phyloP scores from a whole-genome alignment of 2,797 vertebrate species.

The Catharus ustulatus region DNA sequence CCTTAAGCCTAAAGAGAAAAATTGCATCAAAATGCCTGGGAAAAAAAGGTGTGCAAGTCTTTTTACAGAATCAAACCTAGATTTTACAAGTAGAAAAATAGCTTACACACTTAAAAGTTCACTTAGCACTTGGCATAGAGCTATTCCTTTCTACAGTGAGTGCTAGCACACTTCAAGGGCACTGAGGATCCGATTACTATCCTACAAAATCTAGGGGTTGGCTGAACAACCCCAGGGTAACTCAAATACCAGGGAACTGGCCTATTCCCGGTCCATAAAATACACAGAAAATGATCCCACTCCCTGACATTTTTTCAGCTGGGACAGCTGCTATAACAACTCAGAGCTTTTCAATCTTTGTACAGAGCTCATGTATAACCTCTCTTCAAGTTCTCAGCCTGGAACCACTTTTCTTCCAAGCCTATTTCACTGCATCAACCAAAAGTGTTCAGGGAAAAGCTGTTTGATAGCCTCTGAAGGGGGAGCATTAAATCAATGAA shows the following conservation, averaged over 20 bases:
- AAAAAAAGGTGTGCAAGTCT: constrained; percentile 40
- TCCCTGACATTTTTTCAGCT: constrained; percentile 76
- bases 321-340: constrained; percentile 76
- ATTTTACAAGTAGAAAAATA: constrained; percentile 69
- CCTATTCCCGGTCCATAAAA: constrained; percentile 73
- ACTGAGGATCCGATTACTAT: constrained; percentile 72
- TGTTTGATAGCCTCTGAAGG: background rate
- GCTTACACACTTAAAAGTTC: constrained; percentile 63
- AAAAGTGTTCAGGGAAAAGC: background rate
- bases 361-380: constrained; percentile 58
- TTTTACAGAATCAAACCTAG: constrained; percentile 57
- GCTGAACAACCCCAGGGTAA: constrained; percentile 67
- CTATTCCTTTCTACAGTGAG: constrained; percentile 47
- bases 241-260: constrained; percentile 72
- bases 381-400: constrained; percentile 68
- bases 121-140: constrained; percentile 63
- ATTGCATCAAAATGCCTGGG: constrained; percentile 1
- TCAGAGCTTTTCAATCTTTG: constrained; percentile 68
- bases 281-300: constrained; percentile 73
- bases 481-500: constrained; percentile 22
- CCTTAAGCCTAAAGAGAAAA: constrained; percentile 14
- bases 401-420: constrained; percentile 61
- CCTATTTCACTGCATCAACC: constrained; percentile 11
- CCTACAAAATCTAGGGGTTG: constrained; percentile 69
- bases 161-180: constrained; percentile 73